These are phyloP conservation scores for Hucho hucho DNA, from an alignment of 2,113 vertebrate genomes.

Conservation along the genomic window DNA sequence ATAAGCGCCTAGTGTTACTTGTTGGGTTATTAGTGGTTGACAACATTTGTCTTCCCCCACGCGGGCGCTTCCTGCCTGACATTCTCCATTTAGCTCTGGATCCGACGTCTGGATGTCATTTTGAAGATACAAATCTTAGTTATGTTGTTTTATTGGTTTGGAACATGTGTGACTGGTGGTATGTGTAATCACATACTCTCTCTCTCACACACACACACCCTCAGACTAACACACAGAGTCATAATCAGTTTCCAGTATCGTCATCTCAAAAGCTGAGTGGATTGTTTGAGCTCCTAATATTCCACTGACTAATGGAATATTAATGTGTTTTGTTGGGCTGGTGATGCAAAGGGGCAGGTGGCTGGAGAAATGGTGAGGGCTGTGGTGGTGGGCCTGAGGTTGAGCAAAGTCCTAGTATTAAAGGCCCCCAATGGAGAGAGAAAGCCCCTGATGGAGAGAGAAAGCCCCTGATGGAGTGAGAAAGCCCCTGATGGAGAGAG, in stretches of 20 bases:
- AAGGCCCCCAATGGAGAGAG: slow-evolving; percentile 1
- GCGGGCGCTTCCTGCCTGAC: slow-evolving; percentile 22
- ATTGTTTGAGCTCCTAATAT: slow-evolving; percentile 62
- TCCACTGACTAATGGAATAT: slow-evolving; percentile 56
- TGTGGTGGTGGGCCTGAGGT: background rate
- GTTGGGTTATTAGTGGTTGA: slow-evolving; percentile 42
- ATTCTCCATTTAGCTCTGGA: slow-evolving; percentile 29
- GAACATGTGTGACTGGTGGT: background rate
- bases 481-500: no score
- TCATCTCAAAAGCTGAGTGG: slow-evolving; percentile 24
- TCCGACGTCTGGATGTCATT: background rate
- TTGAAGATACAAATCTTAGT: no score
- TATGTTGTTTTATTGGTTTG: background rate
- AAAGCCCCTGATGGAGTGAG: no score
- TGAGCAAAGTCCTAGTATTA: background rate
- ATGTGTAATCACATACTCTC: background rate
- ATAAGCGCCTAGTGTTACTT: slow-evolving; percentile 60
- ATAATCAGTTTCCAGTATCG: slow-evolving; percentile 39
- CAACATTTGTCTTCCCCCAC: slow-evolving; percentile 20
- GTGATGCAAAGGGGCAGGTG: background rate
- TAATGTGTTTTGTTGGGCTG: slow-evolving; percentile 54
- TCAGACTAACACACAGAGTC: background rate
- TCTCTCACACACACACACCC: background rate
- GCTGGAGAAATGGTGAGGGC: background rate
- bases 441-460: no score